Evolutionary conservation across 2,888 invertebrate genomes (phyloP), one percentile per base, ranked within the genome.

Genomic region (Lasius fuliginosus): DNA sequence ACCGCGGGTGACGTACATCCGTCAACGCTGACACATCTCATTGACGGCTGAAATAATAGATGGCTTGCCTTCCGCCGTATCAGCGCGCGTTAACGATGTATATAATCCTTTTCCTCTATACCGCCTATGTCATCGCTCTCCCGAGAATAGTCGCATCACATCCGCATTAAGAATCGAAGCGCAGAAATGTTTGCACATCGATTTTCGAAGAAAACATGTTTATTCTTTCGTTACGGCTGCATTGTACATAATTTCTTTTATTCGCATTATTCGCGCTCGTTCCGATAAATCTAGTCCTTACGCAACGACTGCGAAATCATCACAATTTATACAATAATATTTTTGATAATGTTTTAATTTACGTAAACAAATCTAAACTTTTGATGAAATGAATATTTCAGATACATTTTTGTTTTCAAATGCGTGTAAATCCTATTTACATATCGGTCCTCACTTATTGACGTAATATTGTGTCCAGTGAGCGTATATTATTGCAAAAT

Each of bases 11-110:
- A 91, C 90, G 89, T 91, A 91, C 89, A 91, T 87, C 89, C 90
- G 88, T 91, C 90, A 88, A 77, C 86, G 87, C 87, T 88, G 88
- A 90, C 90, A 91, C 89, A 88, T 90, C 90, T 90, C 90, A 90
- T 90, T 90, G 91, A 90, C 90, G 89, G 90, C 65, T 87, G 86
- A 90, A 89, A 90, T 90, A 90, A 90, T 90, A 89, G 90, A 90
- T 90, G 89, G 90, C 79, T 87, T 87, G 90, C 90, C 88, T 90
- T 87, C 90, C 83, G 62, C 60, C 83, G 86, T 90, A 88, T 85
- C 85, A 79, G 83, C 40, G 36, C 87, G 83, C 86, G 88, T 86
- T 88, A 90, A 90, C 90, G 90, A 90, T 89, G 87, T 90, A 81
- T 87, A 87, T 88, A 87, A 88, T 88, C 84, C 89, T 84, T 90